A percentile compares a stretch with the other conserved stretches of the same genome.
phyloP scores from a whole-genome alignment of 1,140 invertebrate genomes.

The Drosophila malerkotliana region DNA sequence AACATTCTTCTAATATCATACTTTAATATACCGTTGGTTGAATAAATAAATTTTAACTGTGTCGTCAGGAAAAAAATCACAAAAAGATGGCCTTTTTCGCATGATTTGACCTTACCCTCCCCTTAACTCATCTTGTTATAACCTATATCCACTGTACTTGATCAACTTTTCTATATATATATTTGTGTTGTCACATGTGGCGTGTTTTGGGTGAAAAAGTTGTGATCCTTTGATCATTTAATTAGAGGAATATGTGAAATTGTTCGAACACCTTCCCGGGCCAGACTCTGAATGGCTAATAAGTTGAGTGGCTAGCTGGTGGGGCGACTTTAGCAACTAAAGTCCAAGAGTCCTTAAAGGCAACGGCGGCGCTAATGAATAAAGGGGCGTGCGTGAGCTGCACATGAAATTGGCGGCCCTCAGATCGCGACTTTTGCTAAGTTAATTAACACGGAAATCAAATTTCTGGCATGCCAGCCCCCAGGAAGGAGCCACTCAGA shows the following conservation, averaged over 20 bases:
- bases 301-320: slow-evolving; percentile 22
- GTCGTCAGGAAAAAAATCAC: no score
- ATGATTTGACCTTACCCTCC: no score
- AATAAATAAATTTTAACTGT: no score
- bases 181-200: slow-evolving; percentile 16
- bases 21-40: no score
- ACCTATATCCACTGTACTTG: background rate
- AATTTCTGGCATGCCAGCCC: slow-evolving; percentile 71
- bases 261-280: slow-evolving; percentile 73
- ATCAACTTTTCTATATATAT: background rate
- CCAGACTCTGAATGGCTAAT: slow-evolving; percentile 76
- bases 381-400: slow-evolving; percentile 76
- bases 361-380: slow-evolving; percentile 74
- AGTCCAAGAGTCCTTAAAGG: background rate
- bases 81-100: no score
- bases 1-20: no score
- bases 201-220: slow-evolving; percentile 57
- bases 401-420: slow-evolving; percentile 63
- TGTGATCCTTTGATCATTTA: slow-evolving; percentile 81
- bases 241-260: slow-evolving; percentile 82
- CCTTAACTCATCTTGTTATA: no score
- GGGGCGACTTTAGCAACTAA: background rate
- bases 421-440: slow-evolving; percentile 69
- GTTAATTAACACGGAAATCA: slow-evolving; percentile 82
- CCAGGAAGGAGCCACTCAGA: slow-evolving; percentile 2